Evolutionary conservation across 2,797 vertebrate genomes (phyloP), one percentile per base, ranked within the genome.

Genomic region (Mormyrops boulengeri): DNA sequence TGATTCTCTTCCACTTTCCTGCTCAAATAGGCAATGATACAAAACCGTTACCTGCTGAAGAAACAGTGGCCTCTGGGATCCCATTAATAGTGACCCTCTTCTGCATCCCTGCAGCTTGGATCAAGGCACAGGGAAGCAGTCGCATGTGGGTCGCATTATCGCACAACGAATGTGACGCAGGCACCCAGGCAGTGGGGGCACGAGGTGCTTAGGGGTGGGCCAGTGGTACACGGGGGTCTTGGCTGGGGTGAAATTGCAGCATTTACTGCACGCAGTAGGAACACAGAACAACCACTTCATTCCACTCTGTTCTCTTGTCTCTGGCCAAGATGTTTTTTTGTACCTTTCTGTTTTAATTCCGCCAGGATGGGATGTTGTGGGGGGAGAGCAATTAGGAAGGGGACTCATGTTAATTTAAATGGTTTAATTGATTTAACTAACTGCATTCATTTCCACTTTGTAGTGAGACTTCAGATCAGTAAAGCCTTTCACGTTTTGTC

Each of bases 61-160:
- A 86, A 52, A 17, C 49, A 5, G 22, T 14, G 22, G 85, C 50
- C 49, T 8, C 30, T 30, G 52, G 85, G 80, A 73, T 86, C 77
- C 52, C 82, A 38, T 89, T 90, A 88, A 90, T 90, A 90, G 90
- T 57, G n/a, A 88, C 87, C 26, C 12, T 1, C 11, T 2, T 7
- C 55, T 62, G 26, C 30, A 73, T 82, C 89, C 88, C 82, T 88
- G 47, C 38, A 80, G 91, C 89, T 89, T 91, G 90, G 89, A 88
- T 88, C 38, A 90, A n/a, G 82, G 87, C 50, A 89, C 47, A 41
- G 19, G 47, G 66, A 89, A 85, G 49, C 62, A 69, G 26, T 62
- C 4, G 47, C 92, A 92, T 88, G 88, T 91, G 91, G 89, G 89
- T 80, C 7, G 6, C 88, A 89, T 91, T 87, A 90, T 60, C 88